A percentile compares a stretch with the other conserved stretches of the same genome.
These are phyloP conservation scores for Neuroscelio doddi DNA, from an alignment of 2,888 invertebrate genomes.

Conservation along the genomic window DNA sequence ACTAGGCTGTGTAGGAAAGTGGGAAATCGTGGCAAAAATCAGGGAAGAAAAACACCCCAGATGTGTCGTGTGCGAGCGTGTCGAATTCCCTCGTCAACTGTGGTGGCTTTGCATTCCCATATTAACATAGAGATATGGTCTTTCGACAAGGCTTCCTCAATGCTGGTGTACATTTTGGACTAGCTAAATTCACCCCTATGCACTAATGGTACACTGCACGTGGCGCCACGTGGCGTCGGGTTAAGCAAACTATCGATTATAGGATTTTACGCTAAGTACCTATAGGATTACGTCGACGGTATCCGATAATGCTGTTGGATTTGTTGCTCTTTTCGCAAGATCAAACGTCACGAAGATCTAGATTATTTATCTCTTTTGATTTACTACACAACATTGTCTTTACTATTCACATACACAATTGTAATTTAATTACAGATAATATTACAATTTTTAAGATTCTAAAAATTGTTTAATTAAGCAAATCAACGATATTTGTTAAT, in stretches of 20 bases:
- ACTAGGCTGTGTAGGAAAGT: conserved; percentile 44
- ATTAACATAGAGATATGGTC: conserved; percentile 70
- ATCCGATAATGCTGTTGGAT: conserved; percentile 68
- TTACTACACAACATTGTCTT: too few relatives aligned
- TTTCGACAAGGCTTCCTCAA: conserved; percentile 50
- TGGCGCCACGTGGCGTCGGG: conserved; percentile 70
- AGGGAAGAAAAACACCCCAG: conserved; percentile 48
- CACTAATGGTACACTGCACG: conserved; percentile 68
- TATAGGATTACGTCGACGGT: conserved; percentile 69
- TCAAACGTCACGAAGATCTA: conserved; percentile 28
- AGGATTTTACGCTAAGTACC: conserved; percentile 72
- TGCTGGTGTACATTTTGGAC: conserved; percentile 53
- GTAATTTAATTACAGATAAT: too few relatives aligned
- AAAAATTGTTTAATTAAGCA: too few relatives aligned
- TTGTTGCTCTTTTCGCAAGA: conserved; percentile 67
- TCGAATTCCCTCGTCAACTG: conserved; percentile 64
- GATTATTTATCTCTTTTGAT: not conserved
- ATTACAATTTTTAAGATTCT: too few relatives aligned
- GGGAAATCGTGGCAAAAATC: conserved; percentile 44
- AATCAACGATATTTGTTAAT: too few relatives aligned
- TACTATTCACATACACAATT: too few relatives aligned
- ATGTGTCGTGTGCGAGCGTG: conserved; percentile 59
- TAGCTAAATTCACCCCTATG: conserved; percentile 44
- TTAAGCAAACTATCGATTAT: conserved; percentile 73
- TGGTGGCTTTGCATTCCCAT: conserved; percentile 61